Percentiles rank a stretch among this genome's conserved stretches.
Evolutionary conservation across 2,113 vertebrate genomes (phyloP).

Genomic region (Ceratotherium simum): DNA sequence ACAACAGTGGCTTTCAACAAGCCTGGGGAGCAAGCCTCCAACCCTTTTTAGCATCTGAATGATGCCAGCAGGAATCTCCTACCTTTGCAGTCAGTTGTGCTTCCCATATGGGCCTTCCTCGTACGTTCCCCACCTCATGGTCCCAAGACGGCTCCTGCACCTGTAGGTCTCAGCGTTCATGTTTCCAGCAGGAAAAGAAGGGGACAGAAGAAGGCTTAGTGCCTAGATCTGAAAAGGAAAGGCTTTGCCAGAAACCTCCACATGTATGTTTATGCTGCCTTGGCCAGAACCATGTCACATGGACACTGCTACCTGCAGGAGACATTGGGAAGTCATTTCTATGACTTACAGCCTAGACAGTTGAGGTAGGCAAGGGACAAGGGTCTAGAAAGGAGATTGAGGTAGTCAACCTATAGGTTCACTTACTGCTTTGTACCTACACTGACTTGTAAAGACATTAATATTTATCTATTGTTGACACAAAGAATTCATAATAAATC

Average conservation of each 20-base stretch:
- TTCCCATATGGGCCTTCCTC: not conserved
- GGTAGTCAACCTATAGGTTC: not conserved
- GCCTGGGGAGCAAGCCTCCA: too few species aligned
- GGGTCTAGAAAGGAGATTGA: not conserved
- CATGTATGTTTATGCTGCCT: not conserved
- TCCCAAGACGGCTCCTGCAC: not conserved
- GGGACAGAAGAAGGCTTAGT: not conserved
- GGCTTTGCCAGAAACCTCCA: not conserved
- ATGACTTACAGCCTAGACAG: not conserved
- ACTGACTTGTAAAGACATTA: not conserved
- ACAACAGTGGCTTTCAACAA: not conserved
- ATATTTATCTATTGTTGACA: not conserved
- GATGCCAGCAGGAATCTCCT: not conserved
- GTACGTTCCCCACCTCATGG: not conserved
- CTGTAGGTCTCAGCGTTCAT: not conserved
- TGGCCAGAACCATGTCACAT: not conserved
- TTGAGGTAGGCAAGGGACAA: not conserved
- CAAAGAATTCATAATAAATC: too few species aligned
- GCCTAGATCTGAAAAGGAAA: not conserved
- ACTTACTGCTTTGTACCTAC: not conserved
- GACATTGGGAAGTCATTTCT: not conserved
- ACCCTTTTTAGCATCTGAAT: not conserved
- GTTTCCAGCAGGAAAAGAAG: not conserved
- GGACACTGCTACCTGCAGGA: not conserved
- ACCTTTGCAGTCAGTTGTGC: not conserved